Conservation (phyloP, 2,797 vertebrate species). For the Takifugu rubripes region DNA sequence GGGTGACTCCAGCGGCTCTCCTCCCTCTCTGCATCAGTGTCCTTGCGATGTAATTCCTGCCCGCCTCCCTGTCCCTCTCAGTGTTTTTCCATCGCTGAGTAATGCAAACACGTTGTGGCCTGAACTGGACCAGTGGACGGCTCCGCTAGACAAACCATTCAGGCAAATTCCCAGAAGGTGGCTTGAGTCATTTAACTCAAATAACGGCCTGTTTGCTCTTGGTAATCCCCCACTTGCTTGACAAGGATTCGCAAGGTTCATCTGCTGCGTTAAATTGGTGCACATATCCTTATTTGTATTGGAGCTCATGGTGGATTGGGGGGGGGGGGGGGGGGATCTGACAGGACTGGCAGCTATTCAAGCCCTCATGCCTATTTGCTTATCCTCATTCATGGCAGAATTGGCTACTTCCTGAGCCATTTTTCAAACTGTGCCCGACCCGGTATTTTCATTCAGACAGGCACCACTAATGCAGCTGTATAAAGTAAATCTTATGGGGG, state of each 20-base stretch:
- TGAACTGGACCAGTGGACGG: slow-evolving; percentile 36
- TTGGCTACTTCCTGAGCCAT: slow-evolving; percentile 70
- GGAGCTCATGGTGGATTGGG: slow-evolving; percentile 70
- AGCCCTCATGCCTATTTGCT: slow-evolving; percentile 75
- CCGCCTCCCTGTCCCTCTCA: slow-evolving; percentile 63
- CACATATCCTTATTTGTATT: slow-evolving; percentile 74
- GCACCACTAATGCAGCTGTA: slow-evolving; percentile 64
- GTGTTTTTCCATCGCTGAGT: slow-evolving; percentile 68
- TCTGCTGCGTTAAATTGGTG: slow-evolving; percentile 72
- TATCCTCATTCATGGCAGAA: slow-evolving; percentile 73
- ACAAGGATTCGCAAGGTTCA: slow-evolving; percentile 71
- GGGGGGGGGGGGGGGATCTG: slow-evolving; percentile 50
- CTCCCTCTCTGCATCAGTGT: slow-evolving; percentile 46
- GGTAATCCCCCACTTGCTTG: slow-evolving; percentile 72
- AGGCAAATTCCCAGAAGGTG: slow-evolving; percentile 62
- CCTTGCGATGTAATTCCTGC: slow-evolving; percentile 61
- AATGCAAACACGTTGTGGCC: slow-evolving; percentile 46
- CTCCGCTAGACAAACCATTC: slow-evolving; percentile 61
- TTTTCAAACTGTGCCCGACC: slow-evolving; percentile 68
- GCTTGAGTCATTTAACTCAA: slow-evolving; percentile 73
- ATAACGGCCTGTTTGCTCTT: slow-evolving; percentile 73
- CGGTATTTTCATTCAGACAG: slow-evolving; percentile 59
- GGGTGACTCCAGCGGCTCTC: slow-evolving; percentile 33
- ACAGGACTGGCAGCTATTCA: slow-evolving; percentile 71
- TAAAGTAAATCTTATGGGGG: slow-evolving; percentile 48